phyloP scores from a whole-genome alignment of 2,797 vertebrate species.

The Oryzias sinensis region DNA sequence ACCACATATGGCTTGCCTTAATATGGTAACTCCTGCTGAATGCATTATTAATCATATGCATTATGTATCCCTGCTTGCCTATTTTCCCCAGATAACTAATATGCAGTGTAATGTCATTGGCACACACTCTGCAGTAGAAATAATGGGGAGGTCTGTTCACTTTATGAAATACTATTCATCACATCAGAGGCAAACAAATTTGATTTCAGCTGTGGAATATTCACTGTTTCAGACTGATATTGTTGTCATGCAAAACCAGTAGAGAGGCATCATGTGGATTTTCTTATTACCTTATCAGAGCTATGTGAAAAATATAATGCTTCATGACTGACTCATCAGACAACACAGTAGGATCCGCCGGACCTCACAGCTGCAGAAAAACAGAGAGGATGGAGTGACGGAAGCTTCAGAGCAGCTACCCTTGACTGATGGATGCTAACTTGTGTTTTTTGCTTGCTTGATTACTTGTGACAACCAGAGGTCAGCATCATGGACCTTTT shows the following conservation, averaged over 20 bases:
- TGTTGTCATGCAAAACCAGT: slow-evolving; percentile 75
- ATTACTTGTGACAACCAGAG: too few relatives aligned
- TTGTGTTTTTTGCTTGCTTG: too few relatives aligned
- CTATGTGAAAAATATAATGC: slow-evolving; percentile 52
- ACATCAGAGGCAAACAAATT: slow-evolving; percentile 75
- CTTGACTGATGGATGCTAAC: too few relatives aligned
- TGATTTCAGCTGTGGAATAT: slow-evolving; percentile 70
- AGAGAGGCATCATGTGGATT: slow-evolving; percentile 55
- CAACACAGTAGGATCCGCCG: slow-evolving; percentile 14
- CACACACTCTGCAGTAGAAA: slow-evolving; percentile 51
- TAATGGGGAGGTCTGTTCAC: slow-evolving; percentile 72
- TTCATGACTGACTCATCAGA: slow-evolving; percentile 42
- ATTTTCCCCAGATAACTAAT: slow-evolving; percentile 75
- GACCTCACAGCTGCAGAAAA: slow-evolving; percentile 15
- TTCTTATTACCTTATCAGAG: slow-evolving; percentile 64
- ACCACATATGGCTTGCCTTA: slow-evolving; percentile 63
- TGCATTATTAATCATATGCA: slow-evolving; percentile 75
- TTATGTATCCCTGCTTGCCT: slow-evolving; percentile 71
- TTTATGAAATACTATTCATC: slow-evolving; percentile 81
- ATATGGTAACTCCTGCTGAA: slow-evolving; percentile 68
- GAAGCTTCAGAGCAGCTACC: slow-evolving; percentile 12
- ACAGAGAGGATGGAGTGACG: slow-evolving; percentile 27
- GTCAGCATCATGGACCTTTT: too few relatives aligned
- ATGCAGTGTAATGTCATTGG: slow-evolving; percentile 69
- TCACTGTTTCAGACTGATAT: slow-evolving; percentile 65